Conservation (phyloP, 2,113 vertebrate species). For the Pomatostomus ruficeps region DNA sequence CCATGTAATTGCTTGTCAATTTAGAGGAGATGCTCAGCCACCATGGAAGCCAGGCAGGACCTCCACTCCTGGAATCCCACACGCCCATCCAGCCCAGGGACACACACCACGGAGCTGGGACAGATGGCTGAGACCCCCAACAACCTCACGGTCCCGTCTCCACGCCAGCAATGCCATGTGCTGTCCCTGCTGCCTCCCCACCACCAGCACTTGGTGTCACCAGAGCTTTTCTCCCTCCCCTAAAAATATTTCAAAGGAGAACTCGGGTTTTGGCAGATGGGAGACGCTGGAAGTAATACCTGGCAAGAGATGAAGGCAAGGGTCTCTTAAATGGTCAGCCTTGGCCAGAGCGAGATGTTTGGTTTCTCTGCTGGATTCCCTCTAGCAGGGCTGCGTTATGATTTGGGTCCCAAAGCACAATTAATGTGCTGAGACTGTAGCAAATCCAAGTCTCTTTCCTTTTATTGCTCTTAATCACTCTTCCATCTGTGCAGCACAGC, state of each 20-base stretch:
- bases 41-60: neutral
- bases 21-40: constrained; percentile 26
- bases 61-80: neutral
- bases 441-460: constrained; percentile 58
- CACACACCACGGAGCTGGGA: neutral
- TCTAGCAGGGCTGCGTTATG: constrained; percentile 45
- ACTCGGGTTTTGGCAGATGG: constrained; percentile 11
- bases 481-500: constrained; percentile 50
- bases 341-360: constrained; percentile 33
- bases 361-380: constrained; percentile 56
- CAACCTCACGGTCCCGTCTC: accelerated
- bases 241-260: constrained; percentile 10
- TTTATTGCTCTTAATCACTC: constrained; percentile 69
- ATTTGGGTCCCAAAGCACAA: constrained; percentile 60
- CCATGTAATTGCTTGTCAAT: constrained; percentile 53
- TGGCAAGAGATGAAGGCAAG: constrained; percentile 59
- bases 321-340: constrained; percentile 62
- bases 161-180: neutral
- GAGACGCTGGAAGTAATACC: constrained; percentile 32
- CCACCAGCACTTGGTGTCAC: accelerated
- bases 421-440: constrained; percentile 62
- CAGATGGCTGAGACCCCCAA: neutral
- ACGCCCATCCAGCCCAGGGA: neutral
- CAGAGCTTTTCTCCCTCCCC: neutral
- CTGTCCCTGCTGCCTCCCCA: neutral